Conservation (phyloP, 2,113 vertebrate species). For the Muntiacus muntjak region DNA sequence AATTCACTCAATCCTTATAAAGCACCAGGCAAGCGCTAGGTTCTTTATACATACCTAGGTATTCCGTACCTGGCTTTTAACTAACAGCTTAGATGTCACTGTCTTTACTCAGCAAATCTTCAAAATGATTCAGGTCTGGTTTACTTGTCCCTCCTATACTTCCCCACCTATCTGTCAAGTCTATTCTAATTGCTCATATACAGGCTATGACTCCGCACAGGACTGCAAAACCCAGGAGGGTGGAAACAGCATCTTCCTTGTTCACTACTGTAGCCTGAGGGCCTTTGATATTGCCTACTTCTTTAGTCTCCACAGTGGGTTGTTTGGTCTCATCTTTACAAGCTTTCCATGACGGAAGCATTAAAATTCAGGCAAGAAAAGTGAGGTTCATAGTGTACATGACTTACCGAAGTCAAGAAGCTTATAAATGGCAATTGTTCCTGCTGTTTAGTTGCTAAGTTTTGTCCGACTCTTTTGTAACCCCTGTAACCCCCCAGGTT, state of each 20-base stretch:
- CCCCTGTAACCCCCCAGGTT: neutral
- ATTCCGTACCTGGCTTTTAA: neutral
- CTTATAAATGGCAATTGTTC: neutral
- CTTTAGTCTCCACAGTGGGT: neutral
- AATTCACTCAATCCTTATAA: neutral
- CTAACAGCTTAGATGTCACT: neutral
- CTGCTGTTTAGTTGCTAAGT: neutral
- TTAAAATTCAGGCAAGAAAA: constrained; percentile 13
- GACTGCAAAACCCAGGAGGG: neutral
- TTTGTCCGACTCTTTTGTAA: neutral
- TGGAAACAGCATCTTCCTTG: neutral
- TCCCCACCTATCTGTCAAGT: neutral
- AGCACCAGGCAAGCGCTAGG: neutral
- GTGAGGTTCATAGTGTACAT: neutral
- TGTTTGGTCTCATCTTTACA: neutral
- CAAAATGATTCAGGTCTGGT: neutral
- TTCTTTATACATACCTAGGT: neutral
- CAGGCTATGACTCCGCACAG: neutral
- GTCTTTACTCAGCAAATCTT: neutral
- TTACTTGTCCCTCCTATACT: neutral
- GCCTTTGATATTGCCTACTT: neutral
- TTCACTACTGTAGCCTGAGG: neutral
- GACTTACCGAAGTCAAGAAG: neutral
- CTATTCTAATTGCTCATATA: neutral
- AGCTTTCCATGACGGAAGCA: neutral